Evolutionary conservation across 1,140 invertebrate species (phyloP), one percentile per base, ranked within the genome.

Genomic region (Lineus longissimus): DNA sequence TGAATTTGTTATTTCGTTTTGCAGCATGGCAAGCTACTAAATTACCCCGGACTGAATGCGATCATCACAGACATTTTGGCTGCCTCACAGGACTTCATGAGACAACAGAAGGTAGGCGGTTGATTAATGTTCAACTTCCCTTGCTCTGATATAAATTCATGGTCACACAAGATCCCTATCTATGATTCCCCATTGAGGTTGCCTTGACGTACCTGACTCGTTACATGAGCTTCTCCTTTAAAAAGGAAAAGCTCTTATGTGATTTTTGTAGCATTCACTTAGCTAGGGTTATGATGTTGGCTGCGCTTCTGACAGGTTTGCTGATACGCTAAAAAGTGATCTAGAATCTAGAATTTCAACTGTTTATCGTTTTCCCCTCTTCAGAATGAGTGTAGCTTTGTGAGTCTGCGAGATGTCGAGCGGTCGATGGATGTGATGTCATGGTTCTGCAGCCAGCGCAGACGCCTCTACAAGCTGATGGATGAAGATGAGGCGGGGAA

Each of bases 361-460:
- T n/a, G n/a, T n/a, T n/a, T n/a, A n/a, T n/a, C 25, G 19, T 54
- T 29, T 9, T 33, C 22, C 19, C 23, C 15, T 62, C 65, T 71
- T 15, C 41, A 76, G 71, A 74, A 79, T 65, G 77, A 80, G 66
- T 77, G 76, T 68, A 78, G 78, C 64, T 80, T 80, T 70, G 78
- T 80, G 4, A 78, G 76, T 59, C 62, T 80, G 22, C 65, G 78
- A 51, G 77, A 80, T 63, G 76, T 79, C 11, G 74, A 76, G 22
- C 47, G 77, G 54, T 66, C 65, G 1, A 64, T 79, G 7, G 63
- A 69, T n/a, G 76, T 78, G 9, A 73, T 74, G 69, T 63, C 63
- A 31, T 79, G 77, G 77, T 74, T 76, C 58, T 71, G 70, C 41
- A 41, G 40, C 19, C 67, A 67, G 25, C 54, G 65, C 47, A 30